Percentiles rank a stretch among this genome's conserved stretches.
Evolutionary conservation across 2,113 vertebrate genomes (phyloP).

Genomic region (Brachionichthys hirsutus): DNA sequence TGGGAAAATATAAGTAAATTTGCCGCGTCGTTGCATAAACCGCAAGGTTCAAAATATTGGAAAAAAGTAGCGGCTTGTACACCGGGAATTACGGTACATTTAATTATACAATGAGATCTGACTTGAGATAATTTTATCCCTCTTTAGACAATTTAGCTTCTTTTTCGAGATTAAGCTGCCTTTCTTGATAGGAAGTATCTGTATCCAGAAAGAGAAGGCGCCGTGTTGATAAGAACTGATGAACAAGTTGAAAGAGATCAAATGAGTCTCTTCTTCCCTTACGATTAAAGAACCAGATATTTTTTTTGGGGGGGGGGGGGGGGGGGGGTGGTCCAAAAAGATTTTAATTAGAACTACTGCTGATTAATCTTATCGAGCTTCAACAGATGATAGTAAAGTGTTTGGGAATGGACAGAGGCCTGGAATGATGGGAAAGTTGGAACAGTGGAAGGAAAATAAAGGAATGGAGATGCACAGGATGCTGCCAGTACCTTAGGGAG

Average conservation of each 20-base stretch:
- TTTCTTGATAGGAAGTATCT: slow-evolving; percentile 13
- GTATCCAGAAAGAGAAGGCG: background rate
- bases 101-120: background rate
- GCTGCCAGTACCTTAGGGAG: background rate
- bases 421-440: background rate
- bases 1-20: no score
- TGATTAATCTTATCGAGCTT: background rate
- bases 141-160: background rate
- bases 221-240: background rate
- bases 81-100: no score
- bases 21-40: no score
- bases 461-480: slow-evolving; percentile 1
- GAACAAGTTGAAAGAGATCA: background rate
- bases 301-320: no score
- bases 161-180: slow-evolving; percentile 8
- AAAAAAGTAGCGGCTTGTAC: no score
- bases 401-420: background rate
- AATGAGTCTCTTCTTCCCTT: background rate
- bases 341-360: background rate
- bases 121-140: background rate
- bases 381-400: slow-evolving; percentile 1
- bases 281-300: no score
- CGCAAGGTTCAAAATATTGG: no score
- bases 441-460: slow-evolving; percentile 16
- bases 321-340: background rate